These are phyloP conservation scores for Haplochromis burtoni DNA, from an alignment of 2,113 vertebrate genomes.

Conservation along the genomic window DNA sequence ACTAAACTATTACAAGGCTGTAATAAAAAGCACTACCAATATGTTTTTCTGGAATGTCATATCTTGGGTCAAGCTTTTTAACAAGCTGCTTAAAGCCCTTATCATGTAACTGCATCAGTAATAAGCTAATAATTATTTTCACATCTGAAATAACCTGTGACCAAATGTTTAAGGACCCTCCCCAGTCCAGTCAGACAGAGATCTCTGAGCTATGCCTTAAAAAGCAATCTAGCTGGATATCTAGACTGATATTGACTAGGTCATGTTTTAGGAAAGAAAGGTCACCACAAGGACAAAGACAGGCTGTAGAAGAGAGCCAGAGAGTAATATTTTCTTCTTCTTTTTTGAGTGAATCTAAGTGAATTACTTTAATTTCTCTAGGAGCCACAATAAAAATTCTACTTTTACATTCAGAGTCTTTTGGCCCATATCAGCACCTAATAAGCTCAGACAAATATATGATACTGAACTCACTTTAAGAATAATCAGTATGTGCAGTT, in stretches of 20 bases:
- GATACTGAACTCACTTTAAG: not conserved
- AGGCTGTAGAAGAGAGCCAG: not conserved
- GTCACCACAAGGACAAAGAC: not conserved
- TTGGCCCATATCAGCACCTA: not conserved
- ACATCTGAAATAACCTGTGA: not conserved
- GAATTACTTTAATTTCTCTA: not conserved
- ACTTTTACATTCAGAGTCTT: not conserved
- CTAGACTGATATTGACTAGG: not conserved
- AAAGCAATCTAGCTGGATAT: not conserved
- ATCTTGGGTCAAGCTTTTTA: not conserved
- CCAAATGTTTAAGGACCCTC: not conserved
- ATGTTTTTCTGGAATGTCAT: not conserved
- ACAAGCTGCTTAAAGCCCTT: not conserved
- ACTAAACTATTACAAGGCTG: not conserved
- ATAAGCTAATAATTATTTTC: not conserved
- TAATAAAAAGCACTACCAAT: not conserved
- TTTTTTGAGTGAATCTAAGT: not conserved
- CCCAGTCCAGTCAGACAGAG: not conserved
- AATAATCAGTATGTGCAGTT: not conserved
- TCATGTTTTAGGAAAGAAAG: not conserved
- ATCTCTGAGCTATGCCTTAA: not conserved
- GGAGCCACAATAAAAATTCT: not conserved
- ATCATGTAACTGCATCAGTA: not conserved
- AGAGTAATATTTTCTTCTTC: not conserved
- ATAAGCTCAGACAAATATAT: not conserved